Conservation (phyloP, 2,113 vertebrate species). For the Microtus richardsoni region DNA sequence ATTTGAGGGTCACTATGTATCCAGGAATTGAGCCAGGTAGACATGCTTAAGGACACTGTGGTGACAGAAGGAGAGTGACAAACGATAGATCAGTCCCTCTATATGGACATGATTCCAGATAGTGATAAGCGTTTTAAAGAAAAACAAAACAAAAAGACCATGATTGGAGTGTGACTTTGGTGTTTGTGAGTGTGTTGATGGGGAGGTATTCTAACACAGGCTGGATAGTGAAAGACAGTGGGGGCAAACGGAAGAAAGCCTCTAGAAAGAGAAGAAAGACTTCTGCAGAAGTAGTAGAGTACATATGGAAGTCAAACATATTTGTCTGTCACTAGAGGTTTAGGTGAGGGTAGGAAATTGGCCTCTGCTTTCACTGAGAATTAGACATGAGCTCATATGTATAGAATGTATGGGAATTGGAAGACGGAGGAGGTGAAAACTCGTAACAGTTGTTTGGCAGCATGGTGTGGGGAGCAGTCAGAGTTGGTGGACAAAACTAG, state of each 20-base stretch:
- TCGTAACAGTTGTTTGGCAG: background rate
- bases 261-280: background rate
- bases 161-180: background rate
- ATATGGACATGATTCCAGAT: constrained; percentile 11
- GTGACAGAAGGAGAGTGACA: background rate
- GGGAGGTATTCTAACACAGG: background rate
- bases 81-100: constrained; percentile 7
- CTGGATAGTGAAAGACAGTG: background rate
- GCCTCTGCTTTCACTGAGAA: background rate
- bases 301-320: background rate
- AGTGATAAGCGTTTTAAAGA: constrained; percentile 7
- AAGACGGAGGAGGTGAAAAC: background rate
- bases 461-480: background rate
- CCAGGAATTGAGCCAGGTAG: background rate
- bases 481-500: background rate
- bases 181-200: background rate
- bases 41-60: background rate
- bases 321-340: background rate
- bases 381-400: background rate
- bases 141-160: background rate
- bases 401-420: background rate
- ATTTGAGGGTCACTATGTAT: background rate
- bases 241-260: background rate
- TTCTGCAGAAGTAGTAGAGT: background rate
- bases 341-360: background rate